Evolutionary conservation across 2,797 vertebrate species (phyloP).

Genomic region (Hydrophis major): DNA sequence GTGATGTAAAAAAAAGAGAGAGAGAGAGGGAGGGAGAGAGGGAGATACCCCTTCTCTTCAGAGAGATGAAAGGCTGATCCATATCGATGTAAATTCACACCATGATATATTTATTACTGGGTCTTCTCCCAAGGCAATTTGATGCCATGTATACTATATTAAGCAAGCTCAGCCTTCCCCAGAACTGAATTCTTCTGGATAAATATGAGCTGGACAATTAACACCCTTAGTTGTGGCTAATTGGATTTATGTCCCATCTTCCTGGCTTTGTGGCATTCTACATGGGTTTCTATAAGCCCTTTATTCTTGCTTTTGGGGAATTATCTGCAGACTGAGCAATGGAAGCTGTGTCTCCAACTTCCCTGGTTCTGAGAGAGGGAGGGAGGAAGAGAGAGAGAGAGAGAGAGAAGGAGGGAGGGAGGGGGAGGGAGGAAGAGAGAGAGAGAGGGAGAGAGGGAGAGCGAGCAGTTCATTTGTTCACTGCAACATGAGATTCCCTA

Average conservation of each 20-base stretch:
- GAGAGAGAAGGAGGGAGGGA: too few species aligned
- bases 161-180: neutral
- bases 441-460: fast-evolving
- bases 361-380: neutral
- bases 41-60: constrained; percentile 24
- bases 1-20: constrained; percentile 2
- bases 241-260: neutral
- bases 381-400: fast-evolving
- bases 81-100: constrained; percentile 47
- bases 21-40: neutral
- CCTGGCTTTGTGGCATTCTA: neutral
- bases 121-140: constrained; percentile 23
- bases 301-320: neutral
- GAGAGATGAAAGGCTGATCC: constrained; percentile 39
- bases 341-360: neutral
- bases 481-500: neutral
- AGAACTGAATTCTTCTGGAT: neutral
- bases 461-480: neutral
- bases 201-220: neutral
- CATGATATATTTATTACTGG: constrained; percentile 38
- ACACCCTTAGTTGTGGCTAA: neutral
- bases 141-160: neutral
- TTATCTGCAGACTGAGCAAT: neutral
- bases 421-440: fast-evolving
- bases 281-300: neutral